Base-by-base conservation (phyloP, 2,888 invertebrate genomes). In the Odontocolon sp. region DNA sequence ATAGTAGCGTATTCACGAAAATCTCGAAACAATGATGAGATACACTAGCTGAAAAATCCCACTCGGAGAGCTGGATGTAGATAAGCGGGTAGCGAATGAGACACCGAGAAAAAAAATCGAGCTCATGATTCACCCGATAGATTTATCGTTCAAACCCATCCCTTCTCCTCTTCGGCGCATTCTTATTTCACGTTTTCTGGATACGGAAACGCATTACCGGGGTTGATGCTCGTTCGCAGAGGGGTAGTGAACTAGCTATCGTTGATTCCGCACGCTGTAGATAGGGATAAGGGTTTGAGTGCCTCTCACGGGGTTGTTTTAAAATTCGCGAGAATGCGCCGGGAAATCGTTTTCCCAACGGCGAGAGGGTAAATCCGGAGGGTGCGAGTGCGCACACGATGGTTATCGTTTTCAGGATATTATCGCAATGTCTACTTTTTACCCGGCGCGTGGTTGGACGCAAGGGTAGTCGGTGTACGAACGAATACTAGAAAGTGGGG, bases 371-470 rank as follows among this genome's bases (percentile, higher is more conserved):
- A 45, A 66, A 45, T 52, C 45, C 47, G 26, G 5, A 14, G 4
- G 14, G 21, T n/a, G 47, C 11, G 11, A 18, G 26, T 11, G 38
- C 4, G 50, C 2, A 28, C 28, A 26, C 50, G n/a, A n/a, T 69
- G 64, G 64, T 75, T 69, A 70, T 75, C 69, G 66, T 69, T 75
- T 50, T 8, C 67, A 72, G 78, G 80, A 85, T 85, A 86, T 85
- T 85, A 85, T 85, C 85, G 73, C 72, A 42, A 66, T 52, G 80
- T 74, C 78, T 83, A 80, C 81, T 84, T 84, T 85, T 84, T 81
- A 82, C 81, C 73, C 56, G 42, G 36, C 36, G 56, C 45, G 38
- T 38, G 47, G 61, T 45, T 61, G 63, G 38, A 38, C 38, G 31
- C 23, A 56, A 31, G 47, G 61, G 68, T 45, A 52, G 33, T 57